Conservation (phyloP, 2,797 vertebrate species). For the Brachyalestes nurse region DNA sequence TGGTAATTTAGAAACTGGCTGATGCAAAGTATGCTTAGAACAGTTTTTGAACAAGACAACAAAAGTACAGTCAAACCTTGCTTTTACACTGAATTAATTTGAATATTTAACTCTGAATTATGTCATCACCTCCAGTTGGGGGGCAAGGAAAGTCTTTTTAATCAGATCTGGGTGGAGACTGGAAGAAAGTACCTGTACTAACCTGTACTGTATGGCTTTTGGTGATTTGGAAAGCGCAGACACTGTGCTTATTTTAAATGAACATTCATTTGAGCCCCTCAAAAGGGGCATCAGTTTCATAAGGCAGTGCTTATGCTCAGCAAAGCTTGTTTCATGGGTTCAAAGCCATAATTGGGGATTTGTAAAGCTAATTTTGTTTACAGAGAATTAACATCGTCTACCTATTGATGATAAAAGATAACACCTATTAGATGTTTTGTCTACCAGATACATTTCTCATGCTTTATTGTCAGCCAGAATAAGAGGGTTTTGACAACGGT, state of each 20-base stretch:
- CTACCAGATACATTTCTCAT: neutral
- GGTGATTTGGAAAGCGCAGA: neutral
- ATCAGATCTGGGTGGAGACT: neutral
- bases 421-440: conserved; percentile 14
- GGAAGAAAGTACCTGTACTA: neutral
- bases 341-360: conserved; percentile 8
- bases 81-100: neutral
- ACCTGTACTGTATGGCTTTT: neutral
- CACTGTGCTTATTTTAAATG: conserved; percentile 17
- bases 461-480: neutral
- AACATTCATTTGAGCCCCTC: conserved; percentile 10
- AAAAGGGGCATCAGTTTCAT: neutral
- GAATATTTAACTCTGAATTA: neutral
- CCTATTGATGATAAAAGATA: conserved; percentile 10
- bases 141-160: neutral
- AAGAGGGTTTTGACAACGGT: neutral
- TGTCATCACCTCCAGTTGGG: neutral
- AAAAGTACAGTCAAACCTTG: neutral
- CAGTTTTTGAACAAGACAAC: neutral
- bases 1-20: neutral
- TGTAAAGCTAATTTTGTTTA: conserved; percentile 17
- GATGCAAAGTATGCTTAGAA: neutral
- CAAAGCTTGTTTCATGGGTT: conserved; percentile 17
- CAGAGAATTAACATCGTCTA: neutral
- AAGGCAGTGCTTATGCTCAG: neutral